phyloP scores from a whole-genome alignment of 2,113 vertebrate genomes.

The Cisticola juncidis region DNA sequence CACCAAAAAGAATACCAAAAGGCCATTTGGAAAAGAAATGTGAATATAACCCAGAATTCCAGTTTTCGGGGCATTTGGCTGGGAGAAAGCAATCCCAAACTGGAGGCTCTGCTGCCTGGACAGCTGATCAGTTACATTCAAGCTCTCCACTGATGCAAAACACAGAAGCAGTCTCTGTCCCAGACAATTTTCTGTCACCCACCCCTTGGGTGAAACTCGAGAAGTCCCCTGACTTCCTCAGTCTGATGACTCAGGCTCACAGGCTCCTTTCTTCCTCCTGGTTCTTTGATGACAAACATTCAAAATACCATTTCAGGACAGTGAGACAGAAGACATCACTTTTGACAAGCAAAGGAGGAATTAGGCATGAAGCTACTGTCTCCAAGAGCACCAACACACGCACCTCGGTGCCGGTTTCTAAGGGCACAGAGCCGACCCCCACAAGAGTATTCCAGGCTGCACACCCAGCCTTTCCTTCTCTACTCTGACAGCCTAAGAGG shows the following conservation, averaged over 20 bases:
- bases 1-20: neutral
- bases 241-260: rapidly evolving
- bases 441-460: rapidly evolving
- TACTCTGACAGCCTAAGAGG: neutral
- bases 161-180: neutral
- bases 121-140: neutral
- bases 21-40: neutral
- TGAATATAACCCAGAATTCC: neutral
- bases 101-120: neutral
- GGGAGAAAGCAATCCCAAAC: neutral
- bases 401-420: neutral
- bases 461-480: neutral
- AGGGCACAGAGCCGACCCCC: rapidly evolving
- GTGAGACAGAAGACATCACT: no score
- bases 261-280: neutral
- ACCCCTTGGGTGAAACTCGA: rapidly evolving
- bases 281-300: neutral
- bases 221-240: neutral
- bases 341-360: neutral
- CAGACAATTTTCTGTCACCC: neutral
- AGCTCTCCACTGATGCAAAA: neutral
- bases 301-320: neutral
- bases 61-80: neutral
- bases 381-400: neutral
- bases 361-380: neutral